These are phyloP conservation scores for Hipposideros larvatus DNA, from an alignment of 2,797 vertebrate species.

Conservation along the genomic window DNA sequence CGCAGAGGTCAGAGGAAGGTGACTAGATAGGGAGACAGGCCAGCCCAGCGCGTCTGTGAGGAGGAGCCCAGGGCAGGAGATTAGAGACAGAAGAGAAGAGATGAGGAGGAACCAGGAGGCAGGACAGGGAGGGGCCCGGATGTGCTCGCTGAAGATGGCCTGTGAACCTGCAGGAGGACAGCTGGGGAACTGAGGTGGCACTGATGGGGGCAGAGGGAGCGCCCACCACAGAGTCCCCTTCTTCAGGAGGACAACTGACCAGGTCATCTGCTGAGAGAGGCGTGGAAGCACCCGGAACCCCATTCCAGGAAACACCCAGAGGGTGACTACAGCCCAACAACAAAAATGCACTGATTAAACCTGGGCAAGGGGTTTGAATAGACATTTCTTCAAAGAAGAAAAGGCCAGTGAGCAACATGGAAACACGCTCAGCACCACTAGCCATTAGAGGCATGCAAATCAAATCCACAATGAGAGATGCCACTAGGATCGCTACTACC, in stretches of 20 bases:
- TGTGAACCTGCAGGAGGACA: too few relatives aligned
- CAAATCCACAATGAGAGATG: not conserved
- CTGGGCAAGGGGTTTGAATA: not conserved
- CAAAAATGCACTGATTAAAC: not conserved
- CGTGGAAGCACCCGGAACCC: not conserved
- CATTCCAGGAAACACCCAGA: not conserved
- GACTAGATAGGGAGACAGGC: too few relatives aligned
- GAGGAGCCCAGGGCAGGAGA: not conserved
- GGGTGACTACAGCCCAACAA: not conserved
- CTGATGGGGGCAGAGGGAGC: fast-evolving
- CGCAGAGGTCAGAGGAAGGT: not conserved
- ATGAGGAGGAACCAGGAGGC: fast-evolving
- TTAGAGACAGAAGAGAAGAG: not conserved
- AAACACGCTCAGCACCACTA: too few relatives aligned
- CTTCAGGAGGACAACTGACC: not conserved
- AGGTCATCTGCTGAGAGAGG: not conserved
- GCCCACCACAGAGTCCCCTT: too few relatives aligned
- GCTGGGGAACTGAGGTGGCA: too few relatives aligned
- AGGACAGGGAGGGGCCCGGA: not conserved
- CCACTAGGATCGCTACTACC: too few relatives aligned
- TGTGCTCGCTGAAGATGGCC: not conserved
- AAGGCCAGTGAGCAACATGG: too few relatives aligned
- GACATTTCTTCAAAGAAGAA: not conserved
- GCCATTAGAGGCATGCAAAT: not conserved
- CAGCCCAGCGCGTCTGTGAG: not conserved